Evolutionary conservation across 1,140 invertebrate genomes (phyloP), one percentile per base, ranked within the genome.

Genomic region (Pygmarrhopalites habei): DNA sequence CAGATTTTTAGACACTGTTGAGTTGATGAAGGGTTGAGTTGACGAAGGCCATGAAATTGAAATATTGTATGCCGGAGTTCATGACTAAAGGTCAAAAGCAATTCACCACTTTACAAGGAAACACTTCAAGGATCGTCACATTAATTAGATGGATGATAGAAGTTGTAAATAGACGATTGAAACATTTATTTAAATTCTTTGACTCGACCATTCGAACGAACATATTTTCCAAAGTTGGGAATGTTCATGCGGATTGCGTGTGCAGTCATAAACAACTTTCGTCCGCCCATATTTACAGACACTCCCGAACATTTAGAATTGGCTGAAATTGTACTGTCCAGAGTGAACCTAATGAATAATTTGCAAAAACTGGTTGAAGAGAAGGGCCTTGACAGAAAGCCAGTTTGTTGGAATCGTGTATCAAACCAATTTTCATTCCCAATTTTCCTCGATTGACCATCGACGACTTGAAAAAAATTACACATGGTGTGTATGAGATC

Each of bases 81-180:
- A 12, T 57, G 7, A n/a, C 25, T 23, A 58, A 58, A 23, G 5
- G 21, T 21, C 44, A 30, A 32, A 44, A 51, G 35, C 60, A 58
- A 30, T 62, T 62, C 28, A 51, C 15, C 12, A 26, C 23, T 2
- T 28, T 4, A 23, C 35, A 58, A 35, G 60, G 53, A 7, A 62
- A 62, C 32, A 5, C 28, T n/a, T 51, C 53, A 15, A 12, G 60
- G n/a, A 19, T 12, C 1, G 39, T 62, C 15, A 62, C 60, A 12
- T 49, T 58, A 44, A 30, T 28, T n/a, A 43, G 65, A 21, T 66
- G 59, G 59, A 26, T 57, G 1, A 58, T 66, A 2, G 60, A 66
- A 58, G 23, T 21, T 17, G 30, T 53, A 15, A 62, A 62, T 58
- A 60, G 60, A 15, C 21, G 56, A 29, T 4, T 62, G 1, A 62